Percentiles rank a stretch among this genome's conserved stretches.
Evolutionary conservation across 1,140 invertebrate genomes (phyloP).

Genomic region (Drosophila pachea): DNA sequence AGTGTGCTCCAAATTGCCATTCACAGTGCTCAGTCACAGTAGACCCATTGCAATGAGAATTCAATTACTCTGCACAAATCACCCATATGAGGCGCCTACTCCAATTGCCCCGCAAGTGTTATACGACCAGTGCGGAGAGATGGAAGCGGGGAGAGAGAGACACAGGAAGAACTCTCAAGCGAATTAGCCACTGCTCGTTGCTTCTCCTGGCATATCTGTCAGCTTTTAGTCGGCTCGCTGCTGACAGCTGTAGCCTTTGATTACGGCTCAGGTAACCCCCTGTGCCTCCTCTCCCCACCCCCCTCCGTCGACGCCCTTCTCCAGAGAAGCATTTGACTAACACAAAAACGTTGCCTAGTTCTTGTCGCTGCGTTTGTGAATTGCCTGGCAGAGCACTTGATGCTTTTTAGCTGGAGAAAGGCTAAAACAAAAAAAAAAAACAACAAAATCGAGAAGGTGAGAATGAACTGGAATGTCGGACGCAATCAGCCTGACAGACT

Average conservation of each 20-base stretch:
- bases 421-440: too few species aligned
- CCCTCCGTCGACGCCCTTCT: too few species aligned
- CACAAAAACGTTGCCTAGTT: background rate
- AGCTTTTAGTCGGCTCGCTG: background rate
- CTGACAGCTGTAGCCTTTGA: slow-evolving; percentile 18
- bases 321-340: background rate
- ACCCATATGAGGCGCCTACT: too few species aligned
- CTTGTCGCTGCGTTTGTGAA: slow-evolving; percentile 14
- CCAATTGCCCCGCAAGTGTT: background rate
- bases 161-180: background rate
- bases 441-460: background rate
- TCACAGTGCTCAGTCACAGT: too few species aligned
- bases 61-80: too few species aligned
- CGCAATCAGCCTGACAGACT: too few species aligned
- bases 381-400: slow-evolving; percentile 30
- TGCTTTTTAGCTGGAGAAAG: slow-evolving; percentile 22
- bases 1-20: too few species aligned
- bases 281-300: background rate
- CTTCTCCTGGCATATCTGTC: slow-evolving; percentile 5
- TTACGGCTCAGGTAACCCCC: background rate
- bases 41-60: too few species aligned
- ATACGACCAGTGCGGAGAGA: background rate
- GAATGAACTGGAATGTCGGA: slow-evolving; percentile 1
- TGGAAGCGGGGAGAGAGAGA: background rate
- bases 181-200: background rate